phyloP scores from a whole-genome alignment of 2,797 vertebrate species.

The Alcedo atthis region DNA sequence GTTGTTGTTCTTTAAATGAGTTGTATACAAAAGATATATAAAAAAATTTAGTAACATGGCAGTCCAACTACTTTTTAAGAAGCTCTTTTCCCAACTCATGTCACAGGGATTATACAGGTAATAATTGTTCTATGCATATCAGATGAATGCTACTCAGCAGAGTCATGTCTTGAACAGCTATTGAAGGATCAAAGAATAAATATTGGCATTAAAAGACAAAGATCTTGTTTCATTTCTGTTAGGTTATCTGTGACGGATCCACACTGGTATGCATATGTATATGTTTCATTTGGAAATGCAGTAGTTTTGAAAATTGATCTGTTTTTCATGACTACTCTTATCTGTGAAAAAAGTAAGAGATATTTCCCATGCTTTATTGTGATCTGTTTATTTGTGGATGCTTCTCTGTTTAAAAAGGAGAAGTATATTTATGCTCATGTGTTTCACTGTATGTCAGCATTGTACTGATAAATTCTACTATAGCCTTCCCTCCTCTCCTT shows the following conservation, averaged over 20 bases:
- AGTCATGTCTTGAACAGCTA: background rate
- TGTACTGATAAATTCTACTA: background rate
- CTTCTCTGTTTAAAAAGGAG: slow-evolving; percentile 5
- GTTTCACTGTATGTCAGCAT: background rate
- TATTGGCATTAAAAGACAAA: background rate
- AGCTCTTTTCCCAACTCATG: background rate
- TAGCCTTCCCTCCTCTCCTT: background rate
- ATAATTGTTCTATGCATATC: background rate
- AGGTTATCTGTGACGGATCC: background rate
- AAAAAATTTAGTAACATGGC: background rate
- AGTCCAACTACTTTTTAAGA: background rate
- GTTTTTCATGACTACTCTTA: background rate
- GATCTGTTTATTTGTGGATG: slow-evolving; percentile 22
- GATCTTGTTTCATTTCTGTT: background rate
- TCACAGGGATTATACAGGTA: background rate
- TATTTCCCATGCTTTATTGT: background rate
- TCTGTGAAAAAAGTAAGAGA: background rate
- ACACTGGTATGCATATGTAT: background rate
- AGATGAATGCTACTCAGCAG: background rate
- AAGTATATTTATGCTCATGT: background rate
- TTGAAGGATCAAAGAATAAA: background rate
- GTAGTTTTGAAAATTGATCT: slow-evolving; percentile 7
- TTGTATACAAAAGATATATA: background rate
- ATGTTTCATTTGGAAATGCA: background rate
- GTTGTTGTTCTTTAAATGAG: background rate